A percentile compares a stretch with the other conserved stretches of the same genome.
These are phyloP conservation scores for Cerastis rubricosa DNA, from an alignment of 2,888 invertebrate species.

Conservation along the genomic window DNA sequence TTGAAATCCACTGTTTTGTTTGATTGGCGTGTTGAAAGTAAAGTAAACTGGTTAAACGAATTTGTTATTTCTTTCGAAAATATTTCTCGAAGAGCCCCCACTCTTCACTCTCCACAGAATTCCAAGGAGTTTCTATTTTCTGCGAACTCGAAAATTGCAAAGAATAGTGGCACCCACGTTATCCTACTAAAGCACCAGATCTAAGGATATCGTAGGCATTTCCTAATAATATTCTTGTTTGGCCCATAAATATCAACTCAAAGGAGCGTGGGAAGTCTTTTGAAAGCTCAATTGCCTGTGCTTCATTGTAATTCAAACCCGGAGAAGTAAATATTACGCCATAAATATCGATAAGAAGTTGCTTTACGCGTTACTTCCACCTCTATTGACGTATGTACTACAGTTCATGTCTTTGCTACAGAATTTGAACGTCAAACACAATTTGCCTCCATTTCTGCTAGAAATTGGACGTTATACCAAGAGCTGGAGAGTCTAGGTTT, in stretches of 20 bases:
- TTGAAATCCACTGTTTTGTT: slow-evolving; percentile 43
- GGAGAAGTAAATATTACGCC: slow-evolving; percentile 60
- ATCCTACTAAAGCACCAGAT: slow-evolving; percentile 40
- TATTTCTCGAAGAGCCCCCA: slow-evolving; percentile 11
- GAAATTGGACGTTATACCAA: slow-evolving; percentile 33
- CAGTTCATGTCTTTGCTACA: slow-evolving; percentile 47
- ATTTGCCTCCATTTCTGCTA: background rate
- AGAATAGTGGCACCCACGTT: slow-evolving; percentile 52
- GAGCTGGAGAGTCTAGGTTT: background rate
- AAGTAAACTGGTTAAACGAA: slow-evolving; percentile 38
- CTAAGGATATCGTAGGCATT: slow-evolving; percentile 56
- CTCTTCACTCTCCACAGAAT: background rate
- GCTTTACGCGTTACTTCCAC: slow-evolving; percentile 62
- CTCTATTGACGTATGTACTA: slow-evolving; percentile 42
- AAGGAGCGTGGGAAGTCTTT: slow-evolving; percentile 63
- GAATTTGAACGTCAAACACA: slow-evolving; percentile 41
- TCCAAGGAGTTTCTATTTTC: slow-evolving; percentile 29
- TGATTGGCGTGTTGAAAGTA: slow-evolving; percentile 37
- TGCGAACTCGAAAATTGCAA: slow-evolving; percentile 21
- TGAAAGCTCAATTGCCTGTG: slow-evolving; percentile 66
- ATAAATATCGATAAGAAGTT: slow-evolving; percentile 63
- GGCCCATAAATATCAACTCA: slow-evolving; percentile 56
- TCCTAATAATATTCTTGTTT: slow-evolving; percentile 61
- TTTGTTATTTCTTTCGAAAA: slow-evolving; percentile 40
- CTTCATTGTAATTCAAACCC: slow-evolving; percentile 64